Conservation (phyloP, 1,140 invertebrate genomes). For the Drosophila azteca region DNA sequence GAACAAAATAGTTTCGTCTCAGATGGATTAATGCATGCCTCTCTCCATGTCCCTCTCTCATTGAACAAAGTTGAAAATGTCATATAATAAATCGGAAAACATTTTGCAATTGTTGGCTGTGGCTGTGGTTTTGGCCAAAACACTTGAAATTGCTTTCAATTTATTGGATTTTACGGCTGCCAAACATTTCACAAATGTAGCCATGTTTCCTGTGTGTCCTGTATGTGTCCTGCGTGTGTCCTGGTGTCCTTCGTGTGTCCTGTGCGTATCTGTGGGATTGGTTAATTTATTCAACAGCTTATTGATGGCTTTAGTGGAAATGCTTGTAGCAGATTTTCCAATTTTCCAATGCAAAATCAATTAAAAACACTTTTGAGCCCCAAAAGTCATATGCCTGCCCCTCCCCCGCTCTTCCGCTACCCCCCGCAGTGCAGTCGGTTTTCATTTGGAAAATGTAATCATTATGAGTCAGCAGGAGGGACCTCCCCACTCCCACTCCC, state of each 20-base stretch:
- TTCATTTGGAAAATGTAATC: conserved; percentile 35
- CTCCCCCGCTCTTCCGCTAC: not conserved
- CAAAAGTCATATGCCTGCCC: conserved; percentile 19
- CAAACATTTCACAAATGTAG: conserved; percentile 36
- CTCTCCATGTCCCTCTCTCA: not conserved
- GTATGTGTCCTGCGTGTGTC: too few relatives aligned
- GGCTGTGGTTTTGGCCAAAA: not conserved
- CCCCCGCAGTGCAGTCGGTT: conserved; percentile 30
- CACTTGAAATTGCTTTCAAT: conserved; percentile 31
- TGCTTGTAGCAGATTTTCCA: conserved; percentile 45
- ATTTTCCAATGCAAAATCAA: conserved; percentile 53
- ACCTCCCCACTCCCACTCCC: not conserved
- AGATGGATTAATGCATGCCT: conserved; percentile 8
- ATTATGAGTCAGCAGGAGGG: conserved; percentile 24
- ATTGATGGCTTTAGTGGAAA: conserved; percentile 47
- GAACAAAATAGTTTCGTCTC: conserved; percentile 43
- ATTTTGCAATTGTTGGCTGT: conserved; percentile 32
- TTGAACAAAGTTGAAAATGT: conserved; percentile 34
- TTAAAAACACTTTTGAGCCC: conserved; percentile 27
- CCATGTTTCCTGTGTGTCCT: not conserved
- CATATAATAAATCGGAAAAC: conserved; percentile 27
- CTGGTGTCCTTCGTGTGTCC: too few relatives aligned
- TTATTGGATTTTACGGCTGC: conserved; percentile 24
- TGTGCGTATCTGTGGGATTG: too few relatives aligned
- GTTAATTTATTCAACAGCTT: conserved; percentile 50